Evolutionary conservation across 2,113 vertebrate species (phyloP).

Genomic region (Perca flavescens): DNA sequence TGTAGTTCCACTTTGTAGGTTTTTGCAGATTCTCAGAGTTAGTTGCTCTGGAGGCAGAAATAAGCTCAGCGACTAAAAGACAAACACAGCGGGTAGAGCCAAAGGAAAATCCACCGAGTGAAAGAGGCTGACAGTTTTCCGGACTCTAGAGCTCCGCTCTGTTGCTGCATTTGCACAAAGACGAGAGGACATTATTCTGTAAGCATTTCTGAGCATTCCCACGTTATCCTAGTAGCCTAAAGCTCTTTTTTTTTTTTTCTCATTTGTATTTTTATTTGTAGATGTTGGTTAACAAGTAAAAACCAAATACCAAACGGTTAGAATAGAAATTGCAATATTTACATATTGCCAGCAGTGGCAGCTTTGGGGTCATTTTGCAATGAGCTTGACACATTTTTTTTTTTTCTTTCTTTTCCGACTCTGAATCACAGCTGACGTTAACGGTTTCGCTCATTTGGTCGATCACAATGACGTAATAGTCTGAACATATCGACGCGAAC

Average conservation of each 20-base stretch:
- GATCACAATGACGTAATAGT: not conserved
- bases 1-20: not conserved
- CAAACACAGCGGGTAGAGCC: constrained; percentile 22
- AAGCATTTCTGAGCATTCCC: not conserved
- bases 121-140: not conserved
- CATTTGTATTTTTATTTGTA: not conserved
- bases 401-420: not conserved
- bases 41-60: not conserved
- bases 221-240: not conserved
- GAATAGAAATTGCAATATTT: not conserved
- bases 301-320: not conserved
- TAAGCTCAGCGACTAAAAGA: not conserved
- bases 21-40: not conserved
- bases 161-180: no score
- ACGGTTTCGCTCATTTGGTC: not conserved
- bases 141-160: not conserved
- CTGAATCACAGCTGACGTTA: not conserved
- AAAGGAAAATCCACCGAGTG: not conserved
- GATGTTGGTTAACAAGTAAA: not conserved
- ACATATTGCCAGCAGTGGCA: no score
- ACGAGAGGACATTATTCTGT: not conserved
- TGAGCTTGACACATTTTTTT: not conserved
- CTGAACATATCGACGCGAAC: not conserved
- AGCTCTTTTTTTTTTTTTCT: not conserved
- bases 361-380: not conserved